A percentile compares a stretch with the other conserved stretches of the same genome.
phyloP scores from a whole-genome alignment of 1,140 invertebrate genomes.

The Colletes gigas region DNA sequence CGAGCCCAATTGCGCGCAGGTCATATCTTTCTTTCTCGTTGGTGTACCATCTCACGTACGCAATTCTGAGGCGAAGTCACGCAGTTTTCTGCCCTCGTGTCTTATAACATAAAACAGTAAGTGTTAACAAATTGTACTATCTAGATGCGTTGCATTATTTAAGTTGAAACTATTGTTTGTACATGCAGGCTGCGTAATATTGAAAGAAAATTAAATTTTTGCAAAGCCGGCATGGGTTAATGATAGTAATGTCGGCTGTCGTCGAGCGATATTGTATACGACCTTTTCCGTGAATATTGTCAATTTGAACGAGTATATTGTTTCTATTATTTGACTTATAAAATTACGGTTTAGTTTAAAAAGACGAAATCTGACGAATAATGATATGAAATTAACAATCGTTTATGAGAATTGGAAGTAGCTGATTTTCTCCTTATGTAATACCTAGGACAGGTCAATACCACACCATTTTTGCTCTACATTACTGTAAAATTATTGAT shows the following conservation, averaged over 20 bases:
- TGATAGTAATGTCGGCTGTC: conserved; percentile 67
- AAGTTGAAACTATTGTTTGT: no score
- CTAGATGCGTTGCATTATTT: neutral
- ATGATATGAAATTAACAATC: conserved; percentile 14
- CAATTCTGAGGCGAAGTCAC: conserved; percentile 51
- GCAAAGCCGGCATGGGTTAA: conserved; percentile 54
- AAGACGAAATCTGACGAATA: no score
- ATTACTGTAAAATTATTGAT: conserved; percentile 24
- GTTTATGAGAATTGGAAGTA: conserved; percentile 21
- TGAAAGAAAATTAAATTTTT: neutral
- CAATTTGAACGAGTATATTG: neutral
- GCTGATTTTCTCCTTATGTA: conserved; percentile 70
- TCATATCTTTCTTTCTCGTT: conserved; percentile 31
- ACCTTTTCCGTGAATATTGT: neutral
- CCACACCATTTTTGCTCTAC: conserved; percentile 45
- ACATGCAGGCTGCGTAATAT: neutral
- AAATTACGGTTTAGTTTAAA: neutral
- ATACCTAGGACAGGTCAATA: conserved; percentile 71
- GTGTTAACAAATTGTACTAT: conserved; percentile 52
- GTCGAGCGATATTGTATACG: neutral
- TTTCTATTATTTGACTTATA: no score
- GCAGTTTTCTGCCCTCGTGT: conserved; percentile 52
- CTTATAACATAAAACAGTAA: conserved; percentile 68
- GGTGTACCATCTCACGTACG: conserved; percentile 52
- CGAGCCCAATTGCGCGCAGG: conserved; percentile 35